Conservation (phyloP, 2,888 invertebrate genomes). For the Drosophila kanekoi region DNA sequence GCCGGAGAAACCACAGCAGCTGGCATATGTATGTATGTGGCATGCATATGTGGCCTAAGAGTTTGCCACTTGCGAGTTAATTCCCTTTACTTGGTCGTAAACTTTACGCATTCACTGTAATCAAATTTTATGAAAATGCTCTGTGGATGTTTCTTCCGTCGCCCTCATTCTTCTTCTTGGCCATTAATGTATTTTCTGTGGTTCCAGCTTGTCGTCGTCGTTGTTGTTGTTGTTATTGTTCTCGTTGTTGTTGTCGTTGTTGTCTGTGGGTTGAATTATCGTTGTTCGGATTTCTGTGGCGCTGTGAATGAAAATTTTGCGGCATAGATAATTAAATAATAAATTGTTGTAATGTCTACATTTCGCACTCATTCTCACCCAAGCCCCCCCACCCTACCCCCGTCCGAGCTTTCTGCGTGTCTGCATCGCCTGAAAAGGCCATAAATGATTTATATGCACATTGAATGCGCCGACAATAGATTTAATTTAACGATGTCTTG, state of each 20-base stretch:
- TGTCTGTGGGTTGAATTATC: constrained; percentile 28
- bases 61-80: constrained; percentile 63
- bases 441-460: constrained; percentile 75
- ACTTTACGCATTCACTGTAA: constrained; percentile 74
- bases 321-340: constrained; percentile 74
- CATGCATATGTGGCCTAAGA: constrained; percentile 13
- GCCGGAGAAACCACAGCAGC: constrained; percentile 35
- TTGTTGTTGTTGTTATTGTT: constrained; percentile 12
- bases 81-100: constrained; percentile 70
- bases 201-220: constrained; percentile 16
- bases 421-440: constrained; percentile 49
- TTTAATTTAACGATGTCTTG: constrained; percentile 74
- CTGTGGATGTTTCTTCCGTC: constrained; percentile 18
- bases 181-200: constrained; percentile 56
- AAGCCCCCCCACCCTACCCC: constrained; percentile 3
- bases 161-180: constrained; percentile 12
- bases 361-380: constrained; percentile 34
- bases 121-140: constrained; percentile 73
- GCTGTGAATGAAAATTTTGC: constrained; percentile 66
- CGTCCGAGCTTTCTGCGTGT: constrained; percentile 11
- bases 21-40: constrained; percentile 4
- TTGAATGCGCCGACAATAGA: constrained; percentile 74
- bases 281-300: constrained; percentile 46
- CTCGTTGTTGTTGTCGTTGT: constrained; percentile 17
- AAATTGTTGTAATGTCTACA: constrained; percentile 73